Evolutionary conservation across 2,888 invertebrate genomes (phyloP).

Genomic region (Agriotes lineatus): DNA sequence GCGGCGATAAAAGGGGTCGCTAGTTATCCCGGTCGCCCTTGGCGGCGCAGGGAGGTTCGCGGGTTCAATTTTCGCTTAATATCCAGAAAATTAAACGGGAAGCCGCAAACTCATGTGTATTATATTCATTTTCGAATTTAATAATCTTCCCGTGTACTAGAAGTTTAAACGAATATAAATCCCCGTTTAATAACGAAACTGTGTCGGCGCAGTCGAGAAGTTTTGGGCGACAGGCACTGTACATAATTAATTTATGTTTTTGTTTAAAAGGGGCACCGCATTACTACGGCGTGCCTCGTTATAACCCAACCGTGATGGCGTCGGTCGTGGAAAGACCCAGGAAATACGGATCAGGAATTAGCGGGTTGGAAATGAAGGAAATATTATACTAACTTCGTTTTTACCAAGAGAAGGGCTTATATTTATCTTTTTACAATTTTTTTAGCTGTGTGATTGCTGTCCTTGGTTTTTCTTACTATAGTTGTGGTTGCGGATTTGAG

Average conservation of each 20-base stretch:
- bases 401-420: too few species aligned
- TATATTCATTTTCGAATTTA: conserved; percentile 12
- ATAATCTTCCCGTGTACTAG: conserved; percentile 2
- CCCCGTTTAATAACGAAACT: conserved; percentile 15
- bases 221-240: conserved; percentile 10
- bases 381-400: too few species aligned
- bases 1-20: too few species aligned
- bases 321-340: too few species aligned
- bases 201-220: neutral
- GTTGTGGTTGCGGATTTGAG: too few species aligned
- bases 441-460: too few species aligned
- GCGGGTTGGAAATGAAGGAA: too few species aligned
- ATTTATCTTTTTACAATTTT: too few species aligned
- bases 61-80: neutral
- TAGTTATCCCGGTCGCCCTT: too few species aligned
- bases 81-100: neutral
- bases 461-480: too few species aligned
- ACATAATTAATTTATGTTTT: conserved; percentile 20
- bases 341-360: too few species aligned
- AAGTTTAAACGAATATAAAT: conserved; percentile 24
- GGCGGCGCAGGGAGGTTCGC: too few species aligned
- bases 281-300: neutral
- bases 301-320: neutral
- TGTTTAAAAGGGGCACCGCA: conserved; percentile 13
- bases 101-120: neutral